Base-by-base conservation (phyloP, 2,888 invertebrate species). In the Chymomyza amoena region DNA sequence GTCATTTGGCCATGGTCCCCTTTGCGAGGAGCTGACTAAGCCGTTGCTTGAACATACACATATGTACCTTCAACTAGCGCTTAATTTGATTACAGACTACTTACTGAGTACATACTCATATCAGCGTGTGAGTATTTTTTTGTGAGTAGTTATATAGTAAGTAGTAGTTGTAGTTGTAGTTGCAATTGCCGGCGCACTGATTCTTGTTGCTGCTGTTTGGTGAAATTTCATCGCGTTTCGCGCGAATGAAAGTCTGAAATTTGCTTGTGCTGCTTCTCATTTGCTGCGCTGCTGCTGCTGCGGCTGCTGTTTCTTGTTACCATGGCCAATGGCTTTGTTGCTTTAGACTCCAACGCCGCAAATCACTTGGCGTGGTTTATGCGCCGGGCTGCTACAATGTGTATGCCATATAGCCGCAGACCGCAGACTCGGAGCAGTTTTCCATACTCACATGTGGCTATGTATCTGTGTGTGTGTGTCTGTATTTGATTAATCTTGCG, bases 161-260 rank as follows among this genome's bases (percentile, higher is more conserved):
- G 72, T 73, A 32, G 66, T 71, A 51, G 72, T 68, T 72, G 62
- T 73, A 32, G 66, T 71, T 39, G 72, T 68, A 66, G 62, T 62
- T 59, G 60, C 54, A 32, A 32, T 67, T 52, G 61, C 64, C 62
- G 63, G 63, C 63, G 60, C 67, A 45, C 54, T 63, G 67, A 18
- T 51, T 60, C 28, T 25, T 25, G 63, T 50, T 25, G 51, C 32
- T 51, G 66, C 57, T 69, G 70, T 70, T 32, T 71, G 87, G 88
- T 84, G 87, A 89, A 89, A 89, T 88, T 87, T 89, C 88, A 87
- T 84, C 87, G 81, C 80, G 87, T 88, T 89, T 87, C 89, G 88
- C 88, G 89, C 87, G 88, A 87, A 86, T 87, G 88, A 88, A 88
- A 88, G 88, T 88, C 89, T 88, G 88, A 82, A 87, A 88, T 89